Percentiles rank a stretch among this genome's conserved stretches.
Conservation (phyloP, 2,797 vertebrate genomes). For the Onychomys torridus region DNA sequence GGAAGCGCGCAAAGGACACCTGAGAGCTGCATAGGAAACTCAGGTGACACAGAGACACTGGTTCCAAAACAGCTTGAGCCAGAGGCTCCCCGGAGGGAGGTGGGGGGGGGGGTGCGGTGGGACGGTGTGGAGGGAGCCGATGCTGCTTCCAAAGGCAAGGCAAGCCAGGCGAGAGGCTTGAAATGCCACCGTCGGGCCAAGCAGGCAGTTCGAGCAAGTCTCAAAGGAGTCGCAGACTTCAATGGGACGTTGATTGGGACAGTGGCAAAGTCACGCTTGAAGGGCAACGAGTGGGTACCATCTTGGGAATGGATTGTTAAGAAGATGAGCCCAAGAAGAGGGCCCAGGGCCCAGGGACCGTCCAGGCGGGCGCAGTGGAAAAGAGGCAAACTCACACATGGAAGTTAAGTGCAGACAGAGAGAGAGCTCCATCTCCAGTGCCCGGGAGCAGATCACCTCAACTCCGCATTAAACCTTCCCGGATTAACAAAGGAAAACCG, state of each 20-base stretch:
- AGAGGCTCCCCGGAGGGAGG: neutral
- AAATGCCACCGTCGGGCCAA: neutral
- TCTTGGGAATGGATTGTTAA: neutral
- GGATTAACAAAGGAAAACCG: neutral
- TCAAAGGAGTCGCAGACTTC: neutral
- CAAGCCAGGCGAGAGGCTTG: neutral
- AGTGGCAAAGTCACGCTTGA: neutral
- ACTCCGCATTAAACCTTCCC: neutral
- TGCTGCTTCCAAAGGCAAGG: neutral
- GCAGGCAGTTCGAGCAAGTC: neutral
- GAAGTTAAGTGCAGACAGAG: too few relatives aligned
- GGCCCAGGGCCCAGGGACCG: neutral
- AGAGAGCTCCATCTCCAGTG: neutral
- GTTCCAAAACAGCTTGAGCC: neutral
- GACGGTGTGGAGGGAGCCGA: neutral
- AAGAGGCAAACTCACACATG: too few relatives aligned
- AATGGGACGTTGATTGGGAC: neutral
- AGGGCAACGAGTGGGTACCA: neutral
- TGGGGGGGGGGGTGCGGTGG: neutral
- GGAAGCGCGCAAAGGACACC: neutral
- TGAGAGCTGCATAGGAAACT: too few relatives aligned
- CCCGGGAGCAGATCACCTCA: neutral
- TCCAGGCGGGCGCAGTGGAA: too few relatives aligned
- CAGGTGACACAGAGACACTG: neutral
- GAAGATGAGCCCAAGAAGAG: neutral